These are phyloP conservation scores for Artibeus jamaicensis DNA, from an alignment of 2,797 vertebrate species.

Conservation along the genomic window DNA sequence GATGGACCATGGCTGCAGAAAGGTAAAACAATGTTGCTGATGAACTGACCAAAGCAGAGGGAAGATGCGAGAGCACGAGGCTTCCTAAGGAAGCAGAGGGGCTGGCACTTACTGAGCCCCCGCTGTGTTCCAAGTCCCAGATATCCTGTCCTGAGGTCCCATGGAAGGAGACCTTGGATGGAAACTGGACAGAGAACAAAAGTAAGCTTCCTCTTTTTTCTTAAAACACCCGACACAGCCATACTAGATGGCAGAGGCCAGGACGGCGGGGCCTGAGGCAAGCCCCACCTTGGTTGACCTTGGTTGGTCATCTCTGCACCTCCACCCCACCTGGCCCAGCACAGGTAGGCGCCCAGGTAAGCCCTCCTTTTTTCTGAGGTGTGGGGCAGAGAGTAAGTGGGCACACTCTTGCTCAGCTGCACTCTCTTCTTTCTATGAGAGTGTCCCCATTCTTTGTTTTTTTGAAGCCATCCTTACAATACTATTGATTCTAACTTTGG, in stretches of 20 bases:
- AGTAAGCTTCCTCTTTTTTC: background rate
- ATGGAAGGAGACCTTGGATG: background rate
- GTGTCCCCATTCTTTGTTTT: too few relatives aligned
- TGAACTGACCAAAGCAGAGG: background rate
- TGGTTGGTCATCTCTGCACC: accelerated
- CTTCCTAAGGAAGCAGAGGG: background rate
- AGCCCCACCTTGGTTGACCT: background rate
- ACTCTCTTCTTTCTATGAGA: too few relatives aligned
- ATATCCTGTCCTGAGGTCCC: background rate
- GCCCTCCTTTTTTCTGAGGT: too few relatives aligned
- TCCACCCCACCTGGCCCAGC: background rate
- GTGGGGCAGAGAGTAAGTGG: too few relatives aligned
- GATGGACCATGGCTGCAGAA: background rate
- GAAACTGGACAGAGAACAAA: background rate
- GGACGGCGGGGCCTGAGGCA: background rate
- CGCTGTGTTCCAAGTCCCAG: background rate
- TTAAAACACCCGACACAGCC: background rate
- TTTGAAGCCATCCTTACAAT: background rate
- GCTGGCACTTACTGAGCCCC: background rate
- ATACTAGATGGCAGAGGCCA: background rate
- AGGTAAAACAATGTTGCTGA: background rate
- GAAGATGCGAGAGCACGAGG: background rate
- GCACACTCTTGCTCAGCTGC: too few relatives aligned
- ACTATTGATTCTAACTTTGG: accelerated
- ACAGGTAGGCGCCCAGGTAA: background rate